Percentiles rank a stretch among this genome's conserved stretches.
Evolutionary conservation across 2,797 vertebrate genomes (phyloP).

Genomic region (Sebastes diaconus): DNA sequence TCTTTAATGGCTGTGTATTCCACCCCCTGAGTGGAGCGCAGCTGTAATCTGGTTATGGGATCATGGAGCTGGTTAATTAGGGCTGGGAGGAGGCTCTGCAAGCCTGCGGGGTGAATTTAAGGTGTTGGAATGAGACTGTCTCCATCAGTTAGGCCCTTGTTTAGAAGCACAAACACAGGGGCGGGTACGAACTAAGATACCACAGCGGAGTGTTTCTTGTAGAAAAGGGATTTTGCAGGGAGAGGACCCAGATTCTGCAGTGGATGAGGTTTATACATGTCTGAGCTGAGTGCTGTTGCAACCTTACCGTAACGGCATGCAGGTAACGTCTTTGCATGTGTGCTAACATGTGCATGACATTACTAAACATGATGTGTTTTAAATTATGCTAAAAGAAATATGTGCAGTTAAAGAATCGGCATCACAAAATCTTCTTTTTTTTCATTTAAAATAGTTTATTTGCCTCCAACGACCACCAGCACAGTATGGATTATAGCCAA

Average conservation of each 20-base stretch:
- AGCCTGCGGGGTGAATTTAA: constrained; percentile 47
- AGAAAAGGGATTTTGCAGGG: constrained; percentile 12
- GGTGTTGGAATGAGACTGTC: constrained; percentile 36
- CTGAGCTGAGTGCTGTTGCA: not conserved
- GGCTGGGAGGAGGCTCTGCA: constrained; percentile 34
- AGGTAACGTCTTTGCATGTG: constrained; percentile 35
- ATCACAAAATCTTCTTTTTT: not conserved
- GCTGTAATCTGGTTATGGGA: constrained; percentile 67
- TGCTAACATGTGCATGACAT: not conserved
- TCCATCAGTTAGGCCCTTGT: constrained; percentile 29
- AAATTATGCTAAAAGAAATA: not conserved
- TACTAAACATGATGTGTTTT: not conserved
- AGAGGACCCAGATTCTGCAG: constrained; percentile 14
- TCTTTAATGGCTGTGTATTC: constrained; percentile 36
- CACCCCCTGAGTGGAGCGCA: not conserved
- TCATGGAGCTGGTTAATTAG: constrained; percentile 63
- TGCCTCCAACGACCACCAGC: not conserved
- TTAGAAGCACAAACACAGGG: constrained; percentile 11
- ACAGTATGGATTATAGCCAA: not conserved
- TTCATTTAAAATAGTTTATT: not conserved
- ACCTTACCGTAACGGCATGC: not conserved
- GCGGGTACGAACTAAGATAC: constrained; percentile 7
- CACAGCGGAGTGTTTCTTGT: not conserved
- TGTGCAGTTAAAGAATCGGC: not conserved
- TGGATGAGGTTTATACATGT: constrained; percentile 18